Evolutionary conservation across 2,113 vertebrate genomes (phyloP).

Genomic region (Cranoglanis bouderius): DNA sequence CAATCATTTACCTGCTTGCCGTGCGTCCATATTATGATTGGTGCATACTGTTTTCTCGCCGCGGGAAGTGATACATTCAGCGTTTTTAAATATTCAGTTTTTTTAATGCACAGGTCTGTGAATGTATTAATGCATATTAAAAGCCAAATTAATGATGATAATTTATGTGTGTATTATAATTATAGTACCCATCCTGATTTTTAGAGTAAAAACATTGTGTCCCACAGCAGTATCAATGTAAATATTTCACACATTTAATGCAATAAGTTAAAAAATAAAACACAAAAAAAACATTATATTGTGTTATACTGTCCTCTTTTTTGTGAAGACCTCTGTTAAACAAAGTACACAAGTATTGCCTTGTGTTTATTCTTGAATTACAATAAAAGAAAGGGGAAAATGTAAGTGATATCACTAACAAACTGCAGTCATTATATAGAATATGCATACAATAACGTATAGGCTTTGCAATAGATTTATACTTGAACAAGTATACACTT

Average conservation of each 20-base stretch:
- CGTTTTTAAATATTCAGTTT: not conserved
- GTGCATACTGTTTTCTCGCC: not conserved
- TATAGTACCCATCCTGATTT: not conserved
- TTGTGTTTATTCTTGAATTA: too few relatives aligned
- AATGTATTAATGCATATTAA: not conserved
- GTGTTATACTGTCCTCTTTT: too few relatives aligned
- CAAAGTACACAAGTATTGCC: too few relatives aligned
- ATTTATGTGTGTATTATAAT: not conserved
- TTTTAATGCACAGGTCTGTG: not conserved
- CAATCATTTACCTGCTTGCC: not conserved
- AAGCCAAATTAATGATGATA: not conserved
- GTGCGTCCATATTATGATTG: not conserved
- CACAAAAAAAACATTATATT: too few relatives aligned
- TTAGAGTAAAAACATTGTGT: not conserved
- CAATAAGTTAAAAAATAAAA: not conserved
- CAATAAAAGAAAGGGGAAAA: too few relatives aligned
- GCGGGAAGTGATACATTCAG: not conserved
- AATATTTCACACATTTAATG: not conserved
- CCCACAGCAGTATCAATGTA: not conserved
- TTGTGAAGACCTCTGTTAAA: too few relatives aligned
- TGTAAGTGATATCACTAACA: not conserved
- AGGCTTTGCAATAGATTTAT: not conserved
- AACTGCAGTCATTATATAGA: not conserved
- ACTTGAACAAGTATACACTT: not conserved
- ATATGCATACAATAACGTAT: not conserved